Base-by-base conservation (phyloP, 1,140 invertebrate species). In the Odontomachus brunneus region DNA sequence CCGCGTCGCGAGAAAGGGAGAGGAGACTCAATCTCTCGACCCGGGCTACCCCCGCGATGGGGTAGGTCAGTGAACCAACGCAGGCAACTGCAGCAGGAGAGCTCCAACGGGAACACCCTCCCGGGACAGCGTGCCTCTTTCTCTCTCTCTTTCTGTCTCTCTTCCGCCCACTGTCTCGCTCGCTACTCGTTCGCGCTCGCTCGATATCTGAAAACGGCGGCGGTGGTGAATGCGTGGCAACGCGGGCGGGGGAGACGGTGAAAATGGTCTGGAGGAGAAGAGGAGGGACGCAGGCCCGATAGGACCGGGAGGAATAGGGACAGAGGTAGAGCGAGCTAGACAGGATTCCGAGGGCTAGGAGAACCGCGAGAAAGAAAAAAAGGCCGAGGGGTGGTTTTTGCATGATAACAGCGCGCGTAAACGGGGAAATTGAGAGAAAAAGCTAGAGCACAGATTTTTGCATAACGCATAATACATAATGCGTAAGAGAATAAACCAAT, bases 121-220 rank as follows among this genome's bases (percentile, higher is more conserved):
- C 87, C 84, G 83, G 88, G 78, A 87, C 71, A 72, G 63, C 67
- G 83, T 76, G 66, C 38, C 33, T 44, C 38, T 44, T 7, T 44
- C 38, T 44, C 38, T 11, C 0, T 22, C 15, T 29, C 24, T 48
- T 2, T 26, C 44, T 67, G 9, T 55, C 19, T 38, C n/a, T 17
- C 15, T 75, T 2, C 62, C 38, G 26, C 19, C 53, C 19, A 48
- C 19, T 73, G n/a, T 76, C 38, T 75, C 33, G 38, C 22, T 49
- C 81, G 81, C 75, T 51, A 44, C 72, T 88, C 78, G 38, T 44
- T 44, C 38, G 38, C 29, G 59, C 60, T 88, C 89, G 89, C 89
- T 90, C 89, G 86, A 90, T 90, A 90, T 90, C 88, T 89, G 88
- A 76, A 90, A 89, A 89, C 87, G 80, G 53, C 71, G 65, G 38